A percentile compares a stretch with the other conserved stretches of the same genome.
Conservation (phyloP, 2,888 invertebrate species). For the Caenorhabditis sp. region DNA sequence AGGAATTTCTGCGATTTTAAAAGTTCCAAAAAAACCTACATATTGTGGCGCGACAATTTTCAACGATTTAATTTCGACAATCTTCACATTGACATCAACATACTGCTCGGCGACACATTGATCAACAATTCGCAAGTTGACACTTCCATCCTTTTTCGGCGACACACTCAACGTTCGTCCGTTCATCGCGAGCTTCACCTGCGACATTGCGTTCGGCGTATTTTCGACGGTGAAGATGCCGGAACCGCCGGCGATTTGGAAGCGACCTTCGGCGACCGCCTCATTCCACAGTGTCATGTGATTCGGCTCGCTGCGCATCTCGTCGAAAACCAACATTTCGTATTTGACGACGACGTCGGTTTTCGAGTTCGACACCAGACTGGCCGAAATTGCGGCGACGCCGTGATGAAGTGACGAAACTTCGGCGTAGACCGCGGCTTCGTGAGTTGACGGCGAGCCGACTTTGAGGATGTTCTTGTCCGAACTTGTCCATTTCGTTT, state of each 20-base stretch:
- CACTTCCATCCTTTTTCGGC: slow-evolving; percentile 46
- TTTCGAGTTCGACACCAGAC: slow-evolving; percentile 5
- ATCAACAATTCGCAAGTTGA: slow-evolving; percentile 49
- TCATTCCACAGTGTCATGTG: slow-evolving; percentile 59
- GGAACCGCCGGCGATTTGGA: slow-evolving; percentile 58
- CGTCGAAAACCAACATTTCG: slow-evolving; percentile 43
- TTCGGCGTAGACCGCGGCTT: not conserved
- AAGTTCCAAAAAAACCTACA: slow-evolving; percentile 29
- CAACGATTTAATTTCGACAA: slow-evolving; percentile 57
- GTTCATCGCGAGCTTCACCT: slow-evolving; percentile 10
- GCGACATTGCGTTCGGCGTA: slow-evolving; percentile 1
- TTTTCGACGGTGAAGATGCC: slow-evolving; percentile 59
- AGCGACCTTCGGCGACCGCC: slow-evolving; percentile 34
- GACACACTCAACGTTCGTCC: slow-evolving; percentile 28
- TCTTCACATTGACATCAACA: slow-evolving; percentile 48
- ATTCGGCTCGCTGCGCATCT: slow-evolving; percentile 20
- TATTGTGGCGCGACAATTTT: slow-evolving; percentile 52
- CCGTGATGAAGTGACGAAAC: slow-evolving; percentile 21
- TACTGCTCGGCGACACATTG: slow-evolving; percentile 50
- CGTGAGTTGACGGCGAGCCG: slow-evolving; percentile 2
- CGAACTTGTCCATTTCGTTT: slow-evolving; percentile 30
- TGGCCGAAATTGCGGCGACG: slow-evolving; percentile 17
- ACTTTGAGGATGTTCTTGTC: slow-evolving; percentile 19
- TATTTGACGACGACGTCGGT: slow-evolving; percentile 33
- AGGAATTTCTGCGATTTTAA: not conserved